phyloP scores from a whole-genome alignment of 1,140 invertebrate species.

The Drosophila pruinosa region DNA sequence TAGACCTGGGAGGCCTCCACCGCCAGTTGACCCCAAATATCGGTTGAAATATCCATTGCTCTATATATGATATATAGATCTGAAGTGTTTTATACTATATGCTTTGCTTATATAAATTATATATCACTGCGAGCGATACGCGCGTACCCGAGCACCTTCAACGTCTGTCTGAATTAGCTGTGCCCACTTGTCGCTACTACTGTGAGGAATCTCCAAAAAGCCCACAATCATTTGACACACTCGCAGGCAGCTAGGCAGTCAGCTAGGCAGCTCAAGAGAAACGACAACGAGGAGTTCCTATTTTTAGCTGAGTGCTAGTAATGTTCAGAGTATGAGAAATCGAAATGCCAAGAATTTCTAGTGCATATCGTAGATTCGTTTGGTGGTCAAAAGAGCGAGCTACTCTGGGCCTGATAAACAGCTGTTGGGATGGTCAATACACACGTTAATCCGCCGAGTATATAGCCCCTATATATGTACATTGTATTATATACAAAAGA shows the following conservation, averaged over 20 bases:
- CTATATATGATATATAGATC: slow-evolving; percentile 1
- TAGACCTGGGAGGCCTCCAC: slow-evolving; percentile 93
- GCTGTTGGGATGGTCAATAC: slow-evolving; percentile 33
- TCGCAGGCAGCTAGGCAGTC: slow-evolving; percentile 4
- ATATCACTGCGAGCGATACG: slow-evolving; percentile 46
- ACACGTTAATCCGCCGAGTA: not conserved
- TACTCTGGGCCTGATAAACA: slow-evolving; percentile 27
- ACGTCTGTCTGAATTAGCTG: slow-evolving; percentile 58
- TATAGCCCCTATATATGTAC: slow-evolving; percentile 4
- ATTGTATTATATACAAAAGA: slow-evolving; percentile 17
- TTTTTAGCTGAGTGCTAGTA: slow-evolving; percentile 72
- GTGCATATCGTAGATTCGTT: slow-evolving; percentile 28
- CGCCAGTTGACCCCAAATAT: slow-evolving; percentile 91
- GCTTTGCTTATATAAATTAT: slow-evolving; percentile 66
- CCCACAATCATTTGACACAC: slow-evolving; percentile 27
- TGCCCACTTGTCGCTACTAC: slow-evolving; percentile 71
- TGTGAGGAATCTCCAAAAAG: slow-evolving; percentile 74
- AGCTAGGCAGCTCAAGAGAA: slow-evolving; percentile 62
- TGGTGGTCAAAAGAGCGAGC: slow-evolving; percentile 37
- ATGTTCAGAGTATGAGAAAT: slow-evolving; percentile 32
- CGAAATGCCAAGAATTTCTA: slow-evolving; percentile 39
- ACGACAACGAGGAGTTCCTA: slow-evolving; percentile 34
- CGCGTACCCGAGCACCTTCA: slow-evolving; percentile 37
- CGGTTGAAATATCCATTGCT: slow-evolving; percentile 80
- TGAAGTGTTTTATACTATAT: not conserved